Percentiles rank a stretch among this genome's conserved stretches.
These are phyloP conservation scores for Magallana gigas DNA, from an alignment of 1,140 invertebrate species.

Conservation along the genomic window DNA sequence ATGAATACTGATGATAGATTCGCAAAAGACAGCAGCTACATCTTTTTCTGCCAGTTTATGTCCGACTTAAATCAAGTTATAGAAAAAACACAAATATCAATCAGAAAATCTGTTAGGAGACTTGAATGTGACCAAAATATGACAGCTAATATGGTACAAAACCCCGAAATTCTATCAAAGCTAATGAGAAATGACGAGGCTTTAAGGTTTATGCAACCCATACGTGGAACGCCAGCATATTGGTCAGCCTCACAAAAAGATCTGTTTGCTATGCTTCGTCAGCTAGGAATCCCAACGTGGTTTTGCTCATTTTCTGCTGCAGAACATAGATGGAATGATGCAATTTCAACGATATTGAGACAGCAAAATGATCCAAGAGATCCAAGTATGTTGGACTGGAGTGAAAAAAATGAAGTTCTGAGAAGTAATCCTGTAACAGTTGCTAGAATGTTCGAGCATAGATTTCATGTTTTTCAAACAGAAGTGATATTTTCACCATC, in stretches of 20 bases:
- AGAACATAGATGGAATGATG: conserved; percentile 54
- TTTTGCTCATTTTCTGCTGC: conserved; percentile 58
- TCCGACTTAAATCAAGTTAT: not conserved
- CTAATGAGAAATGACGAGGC: no score
- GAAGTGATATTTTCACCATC: conserved; percentile 42
- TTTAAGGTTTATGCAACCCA: no score
- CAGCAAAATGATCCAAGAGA: conserved; percentile 42
- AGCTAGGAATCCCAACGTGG: conserved; percentile 54
- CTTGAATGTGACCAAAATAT: not conserved
- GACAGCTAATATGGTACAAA: conserved; percentile 13
- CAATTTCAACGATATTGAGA: conserved; percentile 42
- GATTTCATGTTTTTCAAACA: conserved; percentile 12
- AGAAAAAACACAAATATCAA: no score
- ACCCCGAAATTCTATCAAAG: no score
- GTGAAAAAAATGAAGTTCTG: conserved; percentile 38
- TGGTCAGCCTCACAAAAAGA: no score
- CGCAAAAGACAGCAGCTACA: no score
- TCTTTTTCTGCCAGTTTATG: not conserved
- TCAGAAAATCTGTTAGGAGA: no score
- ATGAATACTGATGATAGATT: no score
- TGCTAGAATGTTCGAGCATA: conserved; percentile 42
- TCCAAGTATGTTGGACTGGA: not conserved
- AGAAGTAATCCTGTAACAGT: conserved; percentile 44
- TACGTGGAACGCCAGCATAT: no score
- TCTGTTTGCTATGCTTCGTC: not conserved